Evolutionary conservation across 2,888 invertebrate species (phyloP), one percentile per base, ranked within the genome.

Genomic region (Frankliniella intonsa): DNA sequence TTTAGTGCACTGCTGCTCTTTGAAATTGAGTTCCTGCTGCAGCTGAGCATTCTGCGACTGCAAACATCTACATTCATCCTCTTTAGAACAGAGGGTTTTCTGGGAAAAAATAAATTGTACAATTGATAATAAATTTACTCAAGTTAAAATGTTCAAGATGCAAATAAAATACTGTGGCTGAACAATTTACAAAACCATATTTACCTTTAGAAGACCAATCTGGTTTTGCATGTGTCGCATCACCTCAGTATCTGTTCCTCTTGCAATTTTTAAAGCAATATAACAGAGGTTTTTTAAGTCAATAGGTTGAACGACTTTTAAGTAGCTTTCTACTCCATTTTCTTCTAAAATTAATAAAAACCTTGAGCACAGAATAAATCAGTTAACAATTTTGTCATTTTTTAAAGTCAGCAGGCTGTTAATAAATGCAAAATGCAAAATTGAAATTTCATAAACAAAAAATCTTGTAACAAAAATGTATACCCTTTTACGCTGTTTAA

Each of bases 301-400:
- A 25, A 76, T 76, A 10, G 69, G 69, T 76, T 76, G 69, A 22
- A 76, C 69, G 12, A 76, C 69, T 76, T 76, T 76, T 10, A 76
- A 22, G 25, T 25, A 76, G 69, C 69, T 76, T 25, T 76, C 69
- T 12, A 76, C 8, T 2, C 69, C 69, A 76, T 76, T 76, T 76
- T 76, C 69, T 12, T 76, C 69, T 22, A 76, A 76, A 22, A 76
- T 76, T 76, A 76, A 25, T 22, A 76, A 76, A 25, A 76, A 76
- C 12, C 69, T 76, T 12, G 7, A 62, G 62, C n/a, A 62, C n/a
- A 14, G 19, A 62, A 62, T 38, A 3, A 38, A 38, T 38, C n/a
- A n/a, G n/a, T n/a, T 2, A 38, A 38, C 38, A 38, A 38, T 38
- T 38, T 38, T 38, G 5, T 38, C 38, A n/a, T n/a, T n/a, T n/a